Evolutionary conservation across 2,888 invertebrate species (phyloP).

Genomic region (Allacma fusca): DNA sequence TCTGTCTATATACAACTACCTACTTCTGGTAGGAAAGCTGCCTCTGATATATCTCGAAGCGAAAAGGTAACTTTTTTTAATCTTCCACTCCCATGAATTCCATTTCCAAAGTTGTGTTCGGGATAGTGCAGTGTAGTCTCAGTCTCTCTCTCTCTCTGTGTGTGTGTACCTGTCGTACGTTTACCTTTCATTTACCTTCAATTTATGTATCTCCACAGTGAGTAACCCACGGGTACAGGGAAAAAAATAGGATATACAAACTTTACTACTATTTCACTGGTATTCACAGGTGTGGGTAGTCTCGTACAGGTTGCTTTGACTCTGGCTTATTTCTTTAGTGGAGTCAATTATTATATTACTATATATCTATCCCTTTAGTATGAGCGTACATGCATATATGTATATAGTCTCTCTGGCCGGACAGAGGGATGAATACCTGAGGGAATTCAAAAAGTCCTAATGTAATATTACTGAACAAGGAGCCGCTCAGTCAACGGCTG

Average conservation of each 20-base stretch:
- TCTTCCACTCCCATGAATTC: conserved; percentile 27
- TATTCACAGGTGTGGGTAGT: no score
- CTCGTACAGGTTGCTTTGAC: no score
- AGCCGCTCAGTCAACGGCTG: conserved; percentile 22
- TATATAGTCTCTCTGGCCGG: not conserved
- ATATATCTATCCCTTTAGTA: no score
- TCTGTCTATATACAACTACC: no score
- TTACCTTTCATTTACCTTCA: conserved; percentile 25
- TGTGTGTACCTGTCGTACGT: not conserved
- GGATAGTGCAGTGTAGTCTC: no score
- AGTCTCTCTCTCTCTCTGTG: not conserved
- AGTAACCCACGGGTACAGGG: not conserved
- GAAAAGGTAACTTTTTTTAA: not conserved
- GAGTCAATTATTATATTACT: no score
- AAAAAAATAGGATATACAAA: not conserved
- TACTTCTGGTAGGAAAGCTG: not conserved
- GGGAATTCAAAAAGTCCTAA: conserved; percentile 16
- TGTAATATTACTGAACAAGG: not conserved
- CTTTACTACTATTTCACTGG: no score
- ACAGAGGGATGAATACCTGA: conserved; percentile 18
- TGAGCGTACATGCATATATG: not conserved
- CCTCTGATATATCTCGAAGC: not conserved
- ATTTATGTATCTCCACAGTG: not conserved
- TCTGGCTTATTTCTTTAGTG: no score
- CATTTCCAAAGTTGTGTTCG: not conserved